Evolutionary conservation across 2,797 vertebrate genomes (phyloP).

Genomic region (Pipistrellus nathusii): DNA sequence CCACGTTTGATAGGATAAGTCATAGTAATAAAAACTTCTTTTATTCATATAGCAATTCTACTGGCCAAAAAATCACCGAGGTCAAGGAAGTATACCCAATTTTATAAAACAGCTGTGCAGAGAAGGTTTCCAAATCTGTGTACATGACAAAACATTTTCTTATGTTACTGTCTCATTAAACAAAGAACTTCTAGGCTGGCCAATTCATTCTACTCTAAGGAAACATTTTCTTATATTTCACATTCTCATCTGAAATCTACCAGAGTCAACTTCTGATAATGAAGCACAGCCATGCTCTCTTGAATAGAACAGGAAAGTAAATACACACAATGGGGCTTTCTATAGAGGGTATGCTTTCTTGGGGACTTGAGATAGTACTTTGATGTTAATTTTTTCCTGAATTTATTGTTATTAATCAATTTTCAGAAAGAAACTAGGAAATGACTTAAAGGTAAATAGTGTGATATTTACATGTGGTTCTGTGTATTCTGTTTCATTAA

Average conservation of each 20-base stretch:
- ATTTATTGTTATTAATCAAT: constrained; percentile 49
- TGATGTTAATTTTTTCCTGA: constrained; percentile 35
- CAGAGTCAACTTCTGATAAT: constrained; percentile 42
- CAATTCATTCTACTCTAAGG: constrained; percentile 56
- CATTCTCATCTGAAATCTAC: constrained; percentile 65
- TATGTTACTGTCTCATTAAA: constrained; percentile 75
- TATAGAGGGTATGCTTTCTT: background rate
- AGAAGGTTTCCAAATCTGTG: constrained; percentile 81
- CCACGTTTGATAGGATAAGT: constrained; percentile 48
- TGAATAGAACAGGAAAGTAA: constrained; percentile 29
- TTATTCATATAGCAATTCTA: constrained; percentile 54
- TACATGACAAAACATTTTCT: constrained; percentile 76
- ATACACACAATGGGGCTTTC: background rate
- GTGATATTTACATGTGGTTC: background rate
- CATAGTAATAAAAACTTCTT: constrained; percentile 53
- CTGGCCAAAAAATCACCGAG: background rate
- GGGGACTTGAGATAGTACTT: background rate
- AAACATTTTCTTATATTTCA: constrained; percentile 72
- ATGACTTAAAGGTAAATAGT: constrained; percentile 3
- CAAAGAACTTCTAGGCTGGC: constrained; percentile 58
- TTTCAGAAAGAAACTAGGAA: constrained; percentile 59
- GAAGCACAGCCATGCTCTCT: background rate
- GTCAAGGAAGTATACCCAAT: constrained; percentile 82
- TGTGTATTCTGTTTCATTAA: background rate
- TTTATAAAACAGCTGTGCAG: constrained; percentile 83